phyloP scores from a whole-genome alignment of 2,113 vertebrate species.

The Macquaria australasica region DNA sequence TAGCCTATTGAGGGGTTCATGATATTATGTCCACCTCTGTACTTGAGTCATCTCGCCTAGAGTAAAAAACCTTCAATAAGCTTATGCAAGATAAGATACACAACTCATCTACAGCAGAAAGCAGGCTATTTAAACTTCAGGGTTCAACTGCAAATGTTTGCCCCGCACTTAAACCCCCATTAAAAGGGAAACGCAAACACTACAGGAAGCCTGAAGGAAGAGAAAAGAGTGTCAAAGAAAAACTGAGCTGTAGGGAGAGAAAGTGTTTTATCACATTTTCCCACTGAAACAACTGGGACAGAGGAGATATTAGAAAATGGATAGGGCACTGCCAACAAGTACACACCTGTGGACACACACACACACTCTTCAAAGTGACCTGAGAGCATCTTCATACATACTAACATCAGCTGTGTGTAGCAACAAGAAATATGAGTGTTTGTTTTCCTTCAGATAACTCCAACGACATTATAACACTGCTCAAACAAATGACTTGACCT shows the following conservation, averaged over 20 bases:
- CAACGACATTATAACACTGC: background rate
- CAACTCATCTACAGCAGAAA: constrained; percentile 1
- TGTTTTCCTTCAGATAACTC: constrained; percentile 11
- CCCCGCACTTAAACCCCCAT: constrained; percentile 16
- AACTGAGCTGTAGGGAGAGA: background rate
- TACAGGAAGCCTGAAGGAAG: constrained; percentile 7
- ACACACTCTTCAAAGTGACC: constrained; percentile 24
- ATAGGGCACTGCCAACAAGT: constrained; percentile 38
- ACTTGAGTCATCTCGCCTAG: background rate
- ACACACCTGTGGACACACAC: constrained; percentile 30
- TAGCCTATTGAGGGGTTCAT: background rate
- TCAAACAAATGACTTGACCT: constrained; percentile 43
- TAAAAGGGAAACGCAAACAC: constrained; percentile 31
- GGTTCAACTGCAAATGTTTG: constrained; percentile 19
- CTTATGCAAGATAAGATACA: background rate
- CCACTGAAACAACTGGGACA: constrained; percentile 55
- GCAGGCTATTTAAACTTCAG: constrained; percentile 19
- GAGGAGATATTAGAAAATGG: constrained; percentile 62
- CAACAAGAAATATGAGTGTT: constrained; percentile 26
- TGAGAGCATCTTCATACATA: constrained; percentile 12
- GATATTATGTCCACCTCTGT: background rate
- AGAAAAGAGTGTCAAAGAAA: constrained; percentile 12
- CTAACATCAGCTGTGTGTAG: constrained; percentile 2
- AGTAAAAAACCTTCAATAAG: background rate
- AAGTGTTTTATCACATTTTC: constrained; percentile 53